Evolutionary conservation across 1,140 invertebrate species (phyloP), one percentile per base, ranked within the genome.

Genomic region (Coenobita brevimanus): DNA sequence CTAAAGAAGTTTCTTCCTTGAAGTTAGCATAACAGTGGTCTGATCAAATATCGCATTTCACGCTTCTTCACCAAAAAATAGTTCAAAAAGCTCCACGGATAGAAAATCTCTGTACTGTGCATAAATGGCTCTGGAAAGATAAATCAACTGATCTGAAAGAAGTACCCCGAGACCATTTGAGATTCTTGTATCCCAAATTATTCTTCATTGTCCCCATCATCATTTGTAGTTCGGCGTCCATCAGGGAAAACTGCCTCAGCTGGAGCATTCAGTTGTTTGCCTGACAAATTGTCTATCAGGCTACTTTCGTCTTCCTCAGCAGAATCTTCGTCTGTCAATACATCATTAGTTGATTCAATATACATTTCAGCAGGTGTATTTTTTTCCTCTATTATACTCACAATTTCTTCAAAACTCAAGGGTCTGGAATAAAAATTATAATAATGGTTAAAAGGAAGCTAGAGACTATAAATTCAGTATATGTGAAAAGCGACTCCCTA

Each of bases 121-220:
- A 80, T 60, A 57, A 80, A 33, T 80, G n/a, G 78, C 78, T 79
- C 0, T 43, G 78, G 78, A 60, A 80, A 80, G 0, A 80, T 76
- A 43, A 76, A 8, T 76, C 73, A 60, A 80, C 3, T 60, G 46
- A 33, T 60, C 0, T 60, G n/a, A 24, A 38, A 57, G 50, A 33
- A 60, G n/a, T 80, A 33, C 78, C 78, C 27, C 27, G 30, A 80
- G 50, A 80, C 43, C 30, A 80, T 80, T 60, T 80, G 1, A 15
- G 78, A 0, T 10, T 60, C 78, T 60, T 60, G 54, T 36, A 80
- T 30, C 17, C 27, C 13, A 38, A 1, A 60, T 60, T 30, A 33
- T 2, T 69, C 64, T 64, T 64, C 62, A 64, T 64, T 24, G 62
- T 30, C 62, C 30, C 30, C 30, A 64, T 64, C 62, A 69, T 30